A percentile compares a stretch with the other conserved stretches of the same genome.
phyloP scores from a whole-genome alignment of 2,797 vertebrate genomes.

The Acropternis orthonyx region DNA sequence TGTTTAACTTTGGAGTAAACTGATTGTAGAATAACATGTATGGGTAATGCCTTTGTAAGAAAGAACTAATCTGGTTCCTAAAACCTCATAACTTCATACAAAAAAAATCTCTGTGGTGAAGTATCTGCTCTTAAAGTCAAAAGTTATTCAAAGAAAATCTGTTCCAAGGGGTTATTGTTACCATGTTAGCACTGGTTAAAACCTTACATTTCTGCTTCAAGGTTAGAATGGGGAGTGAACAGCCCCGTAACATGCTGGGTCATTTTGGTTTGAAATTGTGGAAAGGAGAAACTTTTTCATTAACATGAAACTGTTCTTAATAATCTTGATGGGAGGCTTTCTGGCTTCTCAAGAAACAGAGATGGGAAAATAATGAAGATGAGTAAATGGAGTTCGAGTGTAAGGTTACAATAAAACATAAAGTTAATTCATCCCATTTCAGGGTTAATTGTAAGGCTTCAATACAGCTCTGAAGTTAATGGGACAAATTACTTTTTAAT shows the following conservation, averaged over 20 bases:
- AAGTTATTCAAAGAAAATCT: not conserved
- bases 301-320: not conserved
- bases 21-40: not conserved
- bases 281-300: not conserved
- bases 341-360: not conserved
- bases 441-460: constrained; percentile 12
- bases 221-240: not conserved
- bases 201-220: not conserved
- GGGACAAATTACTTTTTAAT: constrained; percentile 18
- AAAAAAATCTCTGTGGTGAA: not conserved
- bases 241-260: not conserved
- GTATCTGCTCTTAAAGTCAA: not conserved
- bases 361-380: constrained; percentile 27
- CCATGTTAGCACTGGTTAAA: not conserved
- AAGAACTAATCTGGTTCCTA: not conserved
- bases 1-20: not conserved
- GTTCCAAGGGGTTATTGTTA: not conserved
- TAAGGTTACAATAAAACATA: constrained; percentile 2
- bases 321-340: not conserved
- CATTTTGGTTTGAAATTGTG: not conserved
- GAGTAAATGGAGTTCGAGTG: not conserved
- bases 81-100: not conserved
- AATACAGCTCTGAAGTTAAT: not conserved
- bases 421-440: constrained; percentile 9
- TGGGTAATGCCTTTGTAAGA: not conserved